phyloP scores from a whole-genome alignment of 2,797 vertebrate species.

The Megalops cyprinoides region DNA sequence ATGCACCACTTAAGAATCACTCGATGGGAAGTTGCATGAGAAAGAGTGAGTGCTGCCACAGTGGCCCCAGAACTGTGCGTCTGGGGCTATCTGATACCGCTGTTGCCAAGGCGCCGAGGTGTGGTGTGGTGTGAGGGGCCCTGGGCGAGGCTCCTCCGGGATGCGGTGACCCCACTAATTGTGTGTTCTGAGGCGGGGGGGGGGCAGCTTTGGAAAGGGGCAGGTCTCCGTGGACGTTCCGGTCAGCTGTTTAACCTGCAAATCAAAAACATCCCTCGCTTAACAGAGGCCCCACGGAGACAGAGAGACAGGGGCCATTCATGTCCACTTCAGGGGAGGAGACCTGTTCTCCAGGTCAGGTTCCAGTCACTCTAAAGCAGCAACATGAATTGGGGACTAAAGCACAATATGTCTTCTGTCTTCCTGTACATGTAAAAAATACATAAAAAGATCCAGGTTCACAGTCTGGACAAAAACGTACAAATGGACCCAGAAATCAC shows the following conservation, averaged over 20 bases:
- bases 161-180: conserved; percentile 46
- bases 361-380: background rate
- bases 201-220: conserved; percentile 27
- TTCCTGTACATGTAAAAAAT: conserved; percentile 32
- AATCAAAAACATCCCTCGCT: conserved; percentile 48
- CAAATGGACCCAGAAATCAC: conserved; percentile 48
- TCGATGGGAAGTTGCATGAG: conserved; percentile 17
- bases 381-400: background rate
- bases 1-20: conserved; percentile 21
- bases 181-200: conserved; percentile 35
- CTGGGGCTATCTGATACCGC: conserved; percentile 41
- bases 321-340: conserved; percentile 10
- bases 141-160: conserved; percentile 41
- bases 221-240: conserved; percentile 18
- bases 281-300: conserved; percentile 15
- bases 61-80: conserved; percentile 21
- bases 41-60: conserved; percentile 19
- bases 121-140: conserved; percentile 38
- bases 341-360: conserved; percentile 1
- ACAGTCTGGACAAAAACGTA: conserved; percentile 34
- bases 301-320: background rate
- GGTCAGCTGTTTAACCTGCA: conserved; percentile 43
- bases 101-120: conserved; percentile 38
- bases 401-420: conserved; percentile 42
- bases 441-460: conserved; percentile 23